Conservation (phyloP, 2,888 invertebrate species). For the Diarsia rubi region DNA sequence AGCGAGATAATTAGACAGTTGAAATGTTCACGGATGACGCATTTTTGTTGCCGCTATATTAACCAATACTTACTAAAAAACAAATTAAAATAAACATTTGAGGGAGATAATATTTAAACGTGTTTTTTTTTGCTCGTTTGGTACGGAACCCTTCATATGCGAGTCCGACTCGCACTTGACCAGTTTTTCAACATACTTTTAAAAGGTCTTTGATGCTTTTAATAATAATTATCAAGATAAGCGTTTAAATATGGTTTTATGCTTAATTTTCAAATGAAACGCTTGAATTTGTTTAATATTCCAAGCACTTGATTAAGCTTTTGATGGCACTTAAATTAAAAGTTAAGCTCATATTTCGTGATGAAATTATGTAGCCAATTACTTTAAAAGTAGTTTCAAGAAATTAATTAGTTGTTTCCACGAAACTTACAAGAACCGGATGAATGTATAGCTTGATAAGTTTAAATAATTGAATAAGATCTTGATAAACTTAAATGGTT, state of each 20-base stretch:
- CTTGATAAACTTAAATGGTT: too few species aligned
- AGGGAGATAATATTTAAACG: too few species aligned
- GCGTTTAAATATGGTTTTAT: not conserved
- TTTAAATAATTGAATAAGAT: constrained; percentile 26
- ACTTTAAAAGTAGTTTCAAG: constrained; percentile 23
- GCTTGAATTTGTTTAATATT: constrained; percentile 9
- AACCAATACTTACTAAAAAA: too few species aligned
- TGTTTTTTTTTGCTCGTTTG: too few species aligned
- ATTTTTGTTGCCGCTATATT: too few species aligned
- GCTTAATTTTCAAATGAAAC: not conserved
- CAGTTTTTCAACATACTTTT: constrained; percentile 16
- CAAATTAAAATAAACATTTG: too few species aligned
- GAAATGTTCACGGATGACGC: too few species aligned
- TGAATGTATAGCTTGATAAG: constrained; percentile 13
- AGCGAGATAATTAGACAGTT: too few species aligned
- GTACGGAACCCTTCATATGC: too few species aligned
- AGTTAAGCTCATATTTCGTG: constrained; percentile 8
- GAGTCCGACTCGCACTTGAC: too few species aligned
- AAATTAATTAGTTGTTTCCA: constrained; percentile 34
- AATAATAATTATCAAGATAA: not conserved
- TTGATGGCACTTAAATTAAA: constrained; percentile 16
- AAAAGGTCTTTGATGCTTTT: constrained; percentile 11
- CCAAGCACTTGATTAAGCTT: constrained; percentile 1
- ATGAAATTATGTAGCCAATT: constrained; percentile 21
- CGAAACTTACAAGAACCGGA: constrained; percentile 14